Conservation (phyloP, 2,888 invertebrate species). For the Drepana falcataria region DNA sequence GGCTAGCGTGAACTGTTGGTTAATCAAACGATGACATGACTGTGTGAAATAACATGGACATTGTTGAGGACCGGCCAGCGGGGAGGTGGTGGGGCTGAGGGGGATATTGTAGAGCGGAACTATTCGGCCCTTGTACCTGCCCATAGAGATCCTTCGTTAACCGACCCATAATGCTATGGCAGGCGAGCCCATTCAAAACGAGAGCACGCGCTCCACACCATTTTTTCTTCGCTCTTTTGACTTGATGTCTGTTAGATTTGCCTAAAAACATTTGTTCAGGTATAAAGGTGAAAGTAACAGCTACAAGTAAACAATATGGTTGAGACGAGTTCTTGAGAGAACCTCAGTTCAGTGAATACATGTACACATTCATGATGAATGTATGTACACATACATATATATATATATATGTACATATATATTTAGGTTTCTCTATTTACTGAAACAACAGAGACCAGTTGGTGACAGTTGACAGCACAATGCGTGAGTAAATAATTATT, state of each 20-base stretch:
- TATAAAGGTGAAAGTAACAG: too few species aligned
- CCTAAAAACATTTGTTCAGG: background rate
- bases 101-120: constrained; percentile 41
- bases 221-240: constrained; percentile 12
- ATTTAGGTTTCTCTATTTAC: constrained; percentile 32
- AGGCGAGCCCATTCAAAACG: constrained; percentile 44
- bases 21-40: constrained; percentile 35
- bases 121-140: constrained; percentile 49
- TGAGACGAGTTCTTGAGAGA: too few species aligned
- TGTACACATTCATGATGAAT: too few species aligned
- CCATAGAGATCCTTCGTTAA: constrained; percentile 33
- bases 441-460: constrained; percentile 27
- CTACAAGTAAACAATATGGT: too few species aligned
- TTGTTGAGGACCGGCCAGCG: constrained; percentile 30
- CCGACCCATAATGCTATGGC: constrained; percentile 39
- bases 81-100: constrained; percentile 25
- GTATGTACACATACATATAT: too few species aligned
- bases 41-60: constrained; percentile 39
- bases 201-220: constrained; percentile 28
- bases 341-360: too few species aligned
- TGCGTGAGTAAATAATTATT: constrained; percentile 60
- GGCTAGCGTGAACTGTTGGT: constrained; percentile 30
- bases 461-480: constrained; percentile 48
- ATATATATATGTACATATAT: background rate
- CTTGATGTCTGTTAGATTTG: background rate